Evolutionary conservation across 2,113 vertebrate genomes (phyloP), one percentile per base, ranked within the genome.

Genomic region (Montifringilla adamsi): DNA sequence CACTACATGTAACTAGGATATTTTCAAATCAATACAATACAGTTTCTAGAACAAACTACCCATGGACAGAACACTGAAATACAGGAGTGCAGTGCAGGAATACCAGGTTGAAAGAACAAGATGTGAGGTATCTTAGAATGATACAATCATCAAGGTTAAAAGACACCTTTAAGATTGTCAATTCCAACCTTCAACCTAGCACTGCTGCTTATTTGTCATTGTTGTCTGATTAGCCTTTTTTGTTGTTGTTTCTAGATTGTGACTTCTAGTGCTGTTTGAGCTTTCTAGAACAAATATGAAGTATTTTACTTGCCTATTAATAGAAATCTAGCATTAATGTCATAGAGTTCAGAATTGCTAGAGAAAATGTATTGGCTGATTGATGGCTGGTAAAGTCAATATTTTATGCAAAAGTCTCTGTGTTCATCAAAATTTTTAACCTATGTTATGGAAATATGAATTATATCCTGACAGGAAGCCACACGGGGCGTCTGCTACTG

Each of bases 401-500:
- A 23, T 44, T 64, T 46, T 28, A 31, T 10, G 26, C 22, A 41
- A 15, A 76, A 47, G 5, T 15, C 5, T 75, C 33, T 14, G 6
- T 14, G 18, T 66, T 53, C 31, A 9, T n/a, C 28, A 43, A 10
- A 3, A 7, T 50, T 80, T 64, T 21, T 6, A 47, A 39, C 0
- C 3, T 12, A 0, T 11, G 7, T 31, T 64, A 20, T 3, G 31
- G 37, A 44, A 81, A 31, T 13, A 53, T 0, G 1, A 31, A 20
- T 37, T 43, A 8, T 47, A 64, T 60, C 10, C 30, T 26, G 63
- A 60, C 26, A 44, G 67, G 41, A 35, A 37, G 30, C 15, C 15
- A 22, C 7, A 1, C 0, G 1, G 7, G 33, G 5, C 11, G 5
- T 35, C 46, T 35, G 64, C 15, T 30, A 10, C 26, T 16, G 3